Evolutionary conservation across 2,888 invertebrate genomes (phyloP).

Genomic region (Drosophila bunnanda): DNA sequence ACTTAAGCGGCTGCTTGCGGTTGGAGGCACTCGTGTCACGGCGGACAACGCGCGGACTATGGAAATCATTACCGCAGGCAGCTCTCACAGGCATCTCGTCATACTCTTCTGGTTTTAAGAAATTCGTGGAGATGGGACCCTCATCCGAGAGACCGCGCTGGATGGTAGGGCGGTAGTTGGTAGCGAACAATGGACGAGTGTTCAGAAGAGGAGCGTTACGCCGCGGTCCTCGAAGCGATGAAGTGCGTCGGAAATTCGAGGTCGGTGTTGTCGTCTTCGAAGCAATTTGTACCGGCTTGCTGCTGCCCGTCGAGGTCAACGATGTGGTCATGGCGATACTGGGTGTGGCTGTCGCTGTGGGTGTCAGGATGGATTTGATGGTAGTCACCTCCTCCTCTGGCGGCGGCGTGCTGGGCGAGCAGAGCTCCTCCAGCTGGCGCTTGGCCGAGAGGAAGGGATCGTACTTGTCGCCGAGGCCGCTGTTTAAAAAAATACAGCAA

Average conservation of each 20-base stretch:
- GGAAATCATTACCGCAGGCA: conserved; percentile 84
- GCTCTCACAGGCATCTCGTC: conserved; percentile 85
- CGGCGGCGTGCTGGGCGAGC: conserved; percentile 86
- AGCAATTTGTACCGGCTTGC: conserved; percentile 53
- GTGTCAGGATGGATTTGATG: conserved; percentile 15
- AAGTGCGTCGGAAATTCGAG: conserved; percentile 83
- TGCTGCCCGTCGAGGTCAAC: conserved; percentile 60
- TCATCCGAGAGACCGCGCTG: conserved; percentile 85
- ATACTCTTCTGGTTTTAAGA: conserved; percentile 84
- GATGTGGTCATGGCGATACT: conserved; percentile 71
- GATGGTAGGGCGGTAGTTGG: conserved; percentile 83
- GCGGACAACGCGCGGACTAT: conserved; percentile 82
- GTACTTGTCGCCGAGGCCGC: conserved; percentile 85
- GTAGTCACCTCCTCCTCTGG: conserved; percentile 55
- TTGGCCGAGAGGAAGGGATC: conserved; percentile 92
- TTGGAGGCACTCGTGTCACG: conserved; percentile 82
- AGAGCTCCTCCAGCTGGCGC: conserved; percentile 92
- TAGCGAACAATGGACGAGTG: conserved; percentile 81
- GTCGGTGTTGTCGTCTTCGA: conserved; percentile 36
- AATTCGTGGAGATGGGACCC: conserved; percentile 84
- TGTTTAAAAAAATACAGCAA: conserved; percentile 4
- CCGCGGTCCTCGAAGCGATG: conserved; percentile 83
- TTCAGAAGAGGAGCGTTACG: conserved; percentile 78
- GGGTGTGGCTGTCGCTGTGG: conserved; percentile 42
- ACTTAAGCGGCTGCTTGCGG: conserved; percentile 78